Evolutionary conservation across 53 echinoderm and acorn worm genomes (phyloP), one percentile per base, ranked within the genome.

Genomic region (Arbacia lixula): DNA sequence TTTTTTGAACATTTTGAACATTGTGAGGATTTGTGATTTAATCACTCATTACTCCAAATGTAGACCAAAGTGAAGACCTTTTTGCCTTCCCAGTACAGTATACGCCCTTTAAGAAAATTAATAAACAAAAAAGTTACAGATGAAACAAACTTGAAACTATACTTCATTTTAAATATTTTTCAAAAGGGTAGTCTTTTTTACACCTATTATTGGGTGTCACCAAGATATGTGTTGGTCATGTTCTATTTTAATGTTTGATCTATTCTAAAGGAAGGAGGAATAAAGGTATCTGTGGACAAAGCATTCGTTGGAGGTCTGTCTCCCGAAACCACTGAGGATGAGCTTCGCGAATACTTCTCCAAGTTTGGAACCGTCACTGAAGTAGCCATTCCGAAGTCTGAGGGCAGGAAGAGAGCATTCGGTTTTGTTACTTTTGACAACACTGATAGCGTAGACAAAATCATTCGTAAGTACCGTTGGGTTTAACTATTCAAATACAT

Each of bases 371-470:
- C 1, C 19, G 77, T 77, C 25, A 58, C 30, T 54, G 77, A 77
- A 26, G 58, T 77, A 30, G 50, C 34, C 22, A 74, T 74, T 31
- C 74, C 77, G 32, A 3, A 33, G 9, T 53, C 74, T 19, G 58
- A 57, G 36, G 56, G 39, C 56, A 58, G 37, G 77, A 77, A 58
- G 56, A 32, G 77, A 22, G 22, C 26, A 37, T 57, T 57, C 38
- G 77, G 74, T 34, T 94, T 94, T 50, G 71, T 94, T 16, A 86
- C 89, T 11, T 94, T 91, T 75, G 78, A 86, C 5, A 80, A 94
- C 53, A 66, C 88, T 35, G 91, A 94, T 40, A 56, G 74, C 1
- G 94, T 91, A n/a, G 87, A 94, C 86, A 88, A 94, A 78, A 57
- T 94, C n/a, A 81, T 88, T 27, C 74, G 91, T 91, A 66, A 85